Base-by-base conservation (phyloP, 1,140 invertebrate genomes). In the Pachyrhynchus sulphureomaculatus region DNA sequence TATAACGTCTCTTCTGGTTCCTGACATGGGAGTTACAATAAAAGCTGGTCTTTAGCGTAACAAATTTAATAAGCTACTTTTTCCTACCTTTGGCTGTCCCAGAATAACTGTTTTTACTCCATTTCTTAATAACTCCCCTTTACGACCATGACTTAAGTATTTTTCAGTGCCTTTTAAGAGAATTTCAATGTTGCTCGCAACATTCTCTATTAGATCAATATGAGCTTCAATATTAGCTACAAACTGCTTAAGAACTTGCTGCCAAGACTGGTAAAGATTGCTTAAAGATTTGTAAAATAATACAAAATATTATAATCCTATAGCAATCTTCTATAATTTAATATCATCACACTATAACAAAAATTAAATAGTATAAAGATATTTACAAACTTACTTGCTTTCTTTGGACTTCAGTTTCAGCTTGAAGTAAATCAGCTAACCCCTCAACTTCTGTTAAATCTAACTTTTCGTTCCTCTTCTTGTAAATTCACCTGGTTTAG, bases 61-160 rank as follows among this genome's bases (percentile, higher is more conserved):
- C 36, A 80, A 61, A 81, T 97, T 97, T 0, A 96, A 76, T 13
- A 97, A 80, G 75, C 89, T 95, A 70, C 92, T 95, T 80, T 97
- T 97, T 9, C 95, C 95, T 10, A 92, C 93, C 81, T 97, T 97
- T 4, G 95, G 91, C 70, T 87, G 81, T 12, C 95, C 95, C 12
- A 95, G 70, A 54, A 89, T 87, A 2, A 83, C 82, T 0, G 88
- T 83, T 47, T 82, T 79, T 0, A 92, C 83, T 10, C 92, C 92
- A 74, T 79, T 80, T 39, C 92, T 78, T 21, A 96, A 76, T 54
- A 89, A 81, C 76, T 95, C 90, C 10, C 93, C 93, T 70, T 83
- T 84, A 33, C 86, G 79, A 29, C 85, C 84, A 74, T 93, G 88
- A 15, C 75, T 72, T 12, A 95, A 75, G 76, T 93, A 88, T 9